phyloP scores from a whole-genome alignment of 2,797 vertebrate genomes.

The Eremophila alpestris region DNA sequence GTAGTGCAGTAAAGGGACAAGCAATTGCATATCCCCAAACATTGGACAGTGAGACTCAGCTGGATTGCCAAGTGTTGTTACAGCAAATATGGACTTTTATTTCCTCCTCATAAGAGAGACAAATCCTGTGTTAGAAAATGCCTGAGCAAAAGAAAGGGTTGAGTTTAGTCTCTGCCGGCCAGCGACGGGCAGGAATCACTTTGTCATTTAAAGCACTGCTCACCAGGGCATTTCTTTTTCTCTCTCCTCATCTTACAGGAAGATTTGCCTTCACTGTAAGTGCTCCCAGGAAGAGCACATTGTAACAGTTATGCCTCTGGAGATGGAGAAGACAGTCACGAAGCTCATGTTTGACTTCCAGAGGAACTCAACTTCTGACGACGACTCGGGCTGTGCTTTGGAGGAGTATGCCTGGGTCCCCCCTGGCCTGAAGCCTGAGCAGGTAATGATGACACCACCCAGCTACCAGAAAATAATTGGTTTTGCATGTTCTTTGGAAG shows the following conservation, averaged over 20 bases:
- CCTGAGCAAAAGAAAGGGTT: not conserved
- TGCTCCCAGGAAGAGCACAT: conserved; percentile 96
- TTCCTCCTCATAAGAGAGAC: not conserved
- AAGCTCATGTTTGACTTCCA: conserved; percentile 99
- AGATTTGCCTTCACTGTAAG: conserved; percentile 99
- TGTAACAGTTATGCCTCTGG: conserved; percentile 92
- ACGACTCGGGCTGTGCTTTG: conserved; percentile 96
- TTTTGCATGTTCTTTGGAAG: not conserved
- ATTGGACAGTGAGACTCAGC: conserved; percentile 18
- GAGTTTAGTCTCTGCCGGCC: conserved; percentile 35
- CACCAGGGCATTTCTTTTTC: not conserved
- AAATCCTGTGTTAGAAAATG: not conserved
- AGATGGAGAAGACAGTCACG: conserved; percentile 99
- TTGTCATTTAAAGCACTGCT: conserved; percentile 5
- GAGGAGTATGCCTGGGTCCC: conserved; percentile 99
- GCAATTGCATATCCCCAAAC: not conserved
- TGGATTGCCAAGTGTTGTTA: conserved; percentile 21
- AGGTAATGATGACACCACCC: conserved; percentile 77
- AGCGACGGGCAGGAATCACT: not conserved
- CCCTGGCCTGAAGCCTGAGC: conserved; percentile 95
- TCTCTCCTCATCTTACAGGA: conserved; percentile 76
- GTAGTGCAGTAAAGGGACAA: not conserved
- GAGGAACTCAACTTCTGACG: conserved; percentile 97
- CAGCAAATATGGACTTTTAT: not conserved
- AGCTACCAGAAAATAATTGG: not conserved